phyloP scores from a whole-genome alignment of 2,797 vertebrate species.

The Fistularia tabacaria region DNA sequence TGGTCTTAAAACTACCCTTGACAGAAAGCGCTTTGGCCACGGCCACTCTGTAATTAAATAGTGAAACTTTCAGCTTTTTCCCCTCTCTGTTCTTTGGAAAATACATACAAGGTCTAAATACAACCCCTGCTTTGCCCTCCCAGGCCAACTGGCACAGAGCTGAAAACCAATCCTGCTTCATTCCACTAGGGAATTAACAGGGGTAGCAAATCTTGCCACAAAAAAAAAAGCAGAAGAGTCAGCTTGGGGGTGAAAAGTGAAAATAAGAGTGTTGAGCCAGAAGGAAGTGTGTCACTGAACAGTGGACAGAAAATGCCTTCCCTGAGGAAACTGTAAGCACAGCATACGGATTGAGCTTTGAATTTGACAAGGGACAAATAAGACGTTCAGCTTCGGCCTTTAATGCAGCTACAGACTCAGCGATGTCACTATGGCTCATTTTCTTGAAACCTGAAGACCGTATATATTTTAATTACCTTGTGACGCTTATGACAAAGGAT shows the following conservation, averaged over 20 bases:
- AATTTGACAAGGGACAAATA: too few species aligned
- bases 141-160: slow-evolving; percentile 17
- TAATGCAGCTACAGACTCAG: too few species aligned
- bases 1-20: slow-evolving; percentile 48
- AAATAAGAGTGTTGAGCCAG: neutral
- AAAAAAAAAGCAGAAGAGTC: neutral
- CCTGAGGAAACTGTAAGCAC: too few species aligned
- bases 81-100: slow-evolving; percentile 32
- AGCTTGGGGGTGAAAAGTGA: slow-evolving; percentile 13
- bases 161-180: slow-evolving; percentile 5
- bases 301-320: too few species aligned
- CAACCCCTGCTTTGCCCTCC: slow-evolving; percentile 43
- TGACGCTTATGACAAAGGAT: too few species aligned
- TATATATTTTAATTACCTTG: too few species aligned
- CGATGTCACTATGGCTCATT: too few species aligned
- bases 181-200: slow-evolving; percentile 25
- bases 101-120: slow-evolving; percentile 55
- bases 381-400: too few species aligned
- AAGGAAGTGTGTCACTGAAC: too few species aligned
- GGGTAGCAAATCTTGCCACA: slow-evolving; percentile 13
- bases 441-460: too few species aligned
- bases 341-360: too few species aligned
- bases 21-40: slow-evolving; percentile 41
- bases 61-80: slow-evolving; percentile 36
- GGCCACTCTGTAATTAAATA: slow-evolving; percentile 62